A percentile compares a stretch with the other conserved stretches of the same genome.
Conservation (phyloP, 2,797 vertebrate genomes). For the Prionace glauca region DNA sequence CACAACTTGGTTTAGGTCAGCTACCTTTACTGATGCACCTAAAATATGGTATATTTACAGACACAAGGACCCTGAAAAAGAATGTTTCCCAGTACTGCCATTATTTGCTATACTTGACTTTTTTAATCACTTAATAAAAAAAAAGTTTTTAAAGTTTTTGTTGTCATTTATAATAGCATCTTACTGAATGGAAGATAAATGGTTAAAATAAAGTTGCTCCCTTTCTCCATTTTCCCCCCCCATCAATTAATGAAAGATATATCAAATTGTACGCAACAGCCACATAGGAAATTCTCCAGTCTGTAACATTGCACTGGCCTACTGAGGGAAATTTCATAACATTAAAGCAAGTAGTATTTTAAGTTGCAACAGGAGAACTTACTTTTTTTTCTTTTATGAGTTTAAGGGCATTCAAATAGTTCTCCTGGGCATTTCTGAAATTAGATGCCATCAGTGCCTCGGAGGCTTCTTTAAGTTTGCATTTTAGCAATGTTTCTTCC, state of each 20-base stretch:
- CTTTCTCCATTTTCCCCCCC: background rate
- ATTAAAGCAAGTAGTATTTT: background rate
- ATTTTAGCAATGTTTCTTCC: conserved; percentile 14
- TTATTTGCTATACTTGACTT: background rate
- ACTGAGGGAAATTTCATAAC: background rate
- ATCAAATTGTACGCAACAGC: background rate
- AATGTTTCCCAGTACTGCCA: background rate
- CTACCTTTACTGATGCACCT: background rate
- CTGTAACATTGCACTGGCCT: background rate
- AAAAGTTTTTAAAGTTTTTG: background rate
- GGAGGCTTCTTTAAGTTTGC: conserved; percentile 31
- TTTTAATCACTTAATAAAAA: background rate
- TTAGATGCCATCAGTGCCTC: conserved; percentile 21
- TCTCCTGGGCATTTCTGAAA: conserved; percentile 36
- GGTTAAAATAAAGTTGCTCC: background rate
- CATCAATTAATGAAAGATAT: background rate
- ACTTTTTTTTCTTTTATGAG: conserved; percentile 38
- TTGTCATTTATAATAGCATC: background rate
- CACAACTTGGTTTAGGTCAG: background rate
- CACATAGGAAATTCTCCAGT: background rate
- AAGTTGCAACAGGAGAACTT: background rate
- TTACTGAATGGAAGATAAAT: background rate
- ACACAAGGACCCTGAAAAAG: background rate
- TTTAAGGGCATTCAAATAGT: conserved; percentile 27
- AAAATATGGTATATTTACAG: background rate